Percentiles rank a stretch among this genome's conserved stretches.
Evolutionary conservation across 2,113 vertebrate species (phyloP).

Genomic region (Dermatemys mawii): DNA sequence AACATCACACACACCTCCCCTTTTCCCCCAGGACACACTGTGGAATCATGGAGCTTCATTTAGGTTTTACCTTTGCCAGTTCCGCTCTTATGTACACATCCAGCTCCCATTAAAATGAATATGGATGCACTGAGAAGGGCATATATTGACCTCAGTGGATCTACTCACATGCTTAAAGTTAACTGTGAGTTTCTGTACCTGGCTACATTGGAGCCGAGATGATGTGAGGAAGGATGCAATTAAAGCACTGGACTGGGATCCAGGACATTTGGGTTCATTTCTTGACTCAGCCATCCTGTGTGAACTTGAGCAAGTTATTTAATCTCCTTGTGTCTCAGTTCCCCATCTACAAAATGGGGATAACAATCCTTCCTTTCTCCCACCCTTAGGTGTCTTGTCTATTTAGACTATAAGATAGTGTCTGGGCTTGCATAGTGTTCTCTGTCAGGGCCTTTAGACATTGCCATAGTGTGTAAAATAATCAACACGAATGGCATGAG

Average conservation of each 20-base stretch:
- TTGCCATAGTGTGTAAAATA: not conserved
- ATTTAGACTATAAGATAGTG: not conserved
- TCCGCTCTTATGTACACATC: conserved; percentile 27
- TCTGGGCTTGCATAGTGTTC: not conserved
- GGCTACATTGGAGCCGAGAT: not conserved
- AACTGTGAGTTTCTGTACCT: not conserved
- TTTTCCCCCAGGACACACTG: conserved; percentile 64
- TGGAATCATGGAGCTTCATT: conserved; percentile 40
- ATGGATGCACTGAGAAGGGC: conserved; percentile 31
- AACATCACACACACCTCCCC: conserved; percentile 19
- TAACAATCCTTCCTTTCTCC: not conserved
- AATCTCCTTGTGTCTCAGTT: not conserved
- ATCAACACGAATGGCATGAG: not conserved
- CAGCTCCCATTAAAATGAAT: conserved; percentile 47
- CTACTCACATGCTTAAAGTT: not conserved
- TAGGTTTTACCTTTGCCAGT: conserved; percentile 56
- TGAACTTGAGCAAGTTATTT: not conserved
- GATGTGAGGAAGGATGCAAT: not conserved
- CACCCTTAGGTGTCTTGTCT: not conserved
- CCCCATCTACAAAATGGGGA: fast-evolving
- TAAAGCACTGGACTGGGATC: not conserved
- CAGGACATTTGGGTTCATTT: not conserved
- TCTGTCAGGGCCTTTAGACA: not conserved
- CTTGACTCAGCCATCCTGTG: not conserved
- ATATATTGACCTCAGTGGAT: not conserved